Evolutionary conservation across 2,888 invertebrate genomes (phyloP).

Genomic region (Iphiclides podalirius): DNA sequence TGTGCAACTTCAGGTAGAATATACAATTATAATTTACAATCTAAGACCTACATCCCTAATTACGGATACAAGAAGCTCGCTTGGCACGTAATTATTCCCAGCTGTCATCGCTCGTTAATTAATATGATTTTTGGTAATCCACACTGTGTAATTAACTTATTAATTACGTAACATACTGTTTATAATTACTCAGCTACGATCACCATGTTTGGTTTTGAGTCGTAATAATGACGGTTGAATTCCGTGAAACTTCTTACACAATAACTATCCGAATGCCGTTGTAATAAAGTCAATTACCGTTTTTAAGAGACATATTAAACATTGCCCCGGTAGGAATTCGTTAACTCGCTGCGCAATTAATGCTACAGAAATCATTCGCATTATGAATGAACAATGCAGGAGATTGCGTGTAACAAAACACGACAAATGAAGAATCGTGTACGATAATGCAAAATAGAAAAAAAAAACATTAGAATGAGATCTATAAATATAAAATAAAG

Average conservation of each 20-base stretch:
- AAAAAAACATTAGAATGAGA: too few species aligned
- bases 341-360: too few species aligned
- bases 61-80: neutral
- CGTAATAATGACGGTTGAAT: neutral
- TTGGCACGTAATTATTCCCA: conserved; percentile 7
- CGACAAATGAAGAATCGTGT: too few species aligned
- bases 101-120: conserved; percentile 15
- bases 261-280: neutral
- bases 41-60: neutral
- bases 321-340: too few species aligned
- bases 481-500: too few species aligned
- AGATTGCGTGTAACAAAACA: too few species aligned
- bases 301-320: neutral
- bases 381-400: too few species aligned
- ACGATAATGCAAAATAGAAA: too few species aligned
- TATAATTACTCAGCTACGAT: conserved; percentile 1
- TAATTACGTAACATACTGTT: conserved; percentile 1
- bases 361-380: too few species aligned
- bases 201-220: neutral
- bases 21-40: neutral
- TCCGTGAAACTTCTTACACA: conserved; percentile 1
- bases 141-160: conserved; percentile 7
- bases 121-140: conserved; percentile 1
- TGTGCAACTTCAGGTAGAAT: neutral
- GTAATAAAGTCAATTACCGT: conserved; percentile 12